These are phyloP conservation scores for Cyanocitta stelleri DNA, from an alignment of 2,113 vertebrate genomes.

Conservation along the genomic window DNA sequence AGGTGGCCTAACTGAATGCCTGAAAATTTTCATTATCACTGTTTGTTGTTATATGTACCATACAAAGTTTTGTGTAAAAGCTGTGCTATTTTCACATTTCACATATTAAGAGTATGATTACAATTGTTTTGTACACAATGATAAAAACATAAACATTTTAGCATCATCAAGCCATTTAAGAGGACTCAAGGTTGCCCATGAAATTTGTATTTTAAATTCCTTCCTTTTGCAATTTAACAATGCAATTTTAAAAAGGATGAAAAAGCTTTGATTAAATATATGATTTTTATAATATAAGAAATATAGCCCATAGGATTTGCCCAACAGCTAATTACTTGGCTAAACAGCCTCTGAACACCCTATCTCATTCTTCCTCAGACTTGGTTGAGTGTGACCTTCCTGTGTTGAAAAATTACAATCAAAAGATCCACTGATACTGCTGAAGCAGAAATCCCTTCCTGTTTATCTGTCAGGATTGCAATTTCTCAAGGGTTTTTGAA, in stretches of 20 bases:
- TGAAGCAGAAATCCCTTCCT: not conserved
- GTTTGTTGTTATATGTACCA: not conserved
- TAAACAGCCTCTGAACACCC: not conserved
- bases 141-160: not conserved
- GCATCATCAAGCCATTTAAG: not conserved
- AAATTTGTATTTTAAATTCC: not conserved
- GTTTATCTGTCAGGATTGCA: not conserved
- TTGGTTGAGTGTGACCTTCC: not conserved
- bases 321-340: not conserved
- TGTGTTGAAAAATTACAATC: not conserved
- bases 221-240: not conserved
- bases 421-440: not conserved
- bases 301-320: not conserved
- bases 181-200: not conserved
- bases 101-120: not conserved
- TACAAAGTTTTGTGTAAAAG: not conserved
- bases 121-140: not conserved
- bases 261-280: not conserved
- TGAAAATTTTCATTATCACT: not conserved
- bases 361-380: not conserved
- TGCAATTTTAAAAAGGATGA: not conserved
- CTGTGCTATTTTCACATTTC: not conserved
- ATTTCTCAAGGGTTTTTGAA: not conserved
- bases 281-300: not conserved
- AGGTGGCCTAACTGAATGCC: not conserved